phyloP scores from a whole-genome alignment of 1,140 invertebrate genomes.

The Phymastichus coffea region DNA sequence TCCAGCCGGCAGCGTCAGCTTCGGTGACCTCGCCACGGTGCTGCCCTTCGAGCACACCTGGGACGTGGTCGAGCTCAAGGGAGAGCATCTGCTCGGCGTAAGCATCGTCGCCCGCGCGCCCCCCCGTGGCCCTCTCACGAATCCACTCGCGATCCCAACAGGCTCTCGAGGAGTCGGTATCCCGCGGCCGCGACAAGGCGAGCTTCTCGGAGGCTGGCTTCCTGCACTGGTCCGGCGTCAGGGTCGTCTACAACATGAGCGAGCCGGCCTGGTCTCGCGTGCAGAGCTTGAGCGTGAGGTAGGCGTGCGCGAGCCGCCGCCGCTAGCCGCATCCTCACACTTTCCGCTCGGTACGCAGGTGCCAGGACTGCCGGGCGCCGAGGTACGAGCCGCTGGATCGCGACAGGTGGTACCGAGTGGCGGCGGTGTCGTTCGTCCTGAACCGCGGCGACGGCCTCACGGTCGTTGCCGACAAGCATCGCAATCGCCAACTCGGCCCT shows the following conservation, averaged over 20 bases:
- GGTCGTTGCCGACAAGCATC: slow-evolving; percentile 30
- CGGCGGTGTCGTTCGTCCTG: slow-evolving; percentile 64
- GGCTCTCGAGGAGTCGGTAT: slow-evolving; percentile 33
- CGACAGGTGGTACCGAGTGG: slow-evolving; percentile 62
- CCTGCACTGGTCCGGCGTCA: slow-evolving; percentile 48
- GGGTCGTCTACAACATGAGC: slow-evolving; percentile 54
- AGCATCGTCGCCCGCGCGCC: too few species aligned
- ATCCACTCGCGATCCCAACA: too few species aligned
- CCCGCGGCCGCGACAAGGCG: slow-evolving; percentile 1
- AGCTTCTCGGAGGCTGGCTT: slow-evolving; percentile 25
- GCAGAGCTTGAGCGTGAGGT: slow-evolving; percentile 38
- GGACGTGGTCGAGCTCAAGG: slow-evolving; percentile 65
- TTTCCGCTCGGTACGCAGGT: too few species aligned
- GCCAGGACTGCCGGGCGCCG: slow-evolving; percentile 67
- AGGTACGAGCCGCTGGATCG: slow-evolving; percentile 58
- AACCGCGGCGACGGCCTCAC: slow-evolving; percentile 66
- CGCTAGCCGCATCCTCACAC: too few species aligned
- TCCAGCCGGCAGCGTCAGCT: slow-evolving; percentile 63
- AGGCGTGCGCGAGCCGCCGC: not conserved
- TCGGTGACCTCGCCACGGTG: slow-evolving; percentile 65
- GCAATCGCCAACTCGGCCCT: slow-evolving; percentile 35
- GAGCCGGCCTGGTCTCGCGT: slow-evolving; percentile 19
- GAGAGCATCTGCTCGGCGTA: slow-evolving; percentile 61
- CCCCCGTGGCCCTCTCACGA: too few species aligned
- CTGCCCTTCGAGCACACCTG: slow-evolving; percentile 73